These are phyloP conservation scores for Acleris emargana DNA, from an alignment of 2,888 invertebrate species.

Conservation along the genomic window DNA sequence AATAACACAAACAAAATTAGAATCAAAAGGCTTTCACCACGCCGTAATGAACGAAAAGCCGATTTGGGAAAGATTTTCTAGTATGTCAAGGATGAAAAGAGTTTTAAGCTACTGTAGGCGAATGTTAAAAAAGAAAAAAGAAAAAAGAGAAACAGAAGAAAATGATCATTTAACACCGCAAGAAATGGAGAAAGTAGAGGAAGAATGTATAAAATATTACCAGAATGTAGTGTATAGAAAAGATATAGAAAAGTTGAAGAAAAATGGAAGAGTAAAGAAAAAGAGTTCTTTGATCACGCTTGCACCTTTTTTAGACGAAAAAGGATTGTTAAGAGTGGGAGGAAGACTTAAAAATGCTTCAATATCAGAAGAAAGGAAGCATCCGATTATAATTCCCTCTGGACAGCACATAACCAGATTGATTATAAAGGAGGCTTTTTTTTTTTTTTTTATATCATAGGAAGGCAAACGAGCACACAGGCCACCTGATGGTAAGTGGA, in stretches of 20 bases:
- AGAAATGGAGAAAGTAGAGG: conserved; percentile 29
- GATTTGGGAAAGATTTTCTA: conserved; percentile 37
- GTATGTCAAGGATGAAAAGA: conserved; percentile 31
- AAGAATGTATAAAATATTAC: conserved; percentile 31
- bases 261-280: conserved; percentile 1
- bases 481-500: no score
- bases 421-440: conserved; percentile 8
- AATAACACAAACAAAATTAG: background rate
- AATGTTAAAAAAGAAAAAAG: conserved; percentile 22
- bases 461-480: no score
- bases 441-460: no score
- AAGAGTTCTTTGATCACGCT: conserved; percentile 9
- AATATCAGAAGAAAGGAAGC: background rate
- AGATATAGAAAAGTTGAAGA: conserved; percentile 14
- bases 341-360: background rate
- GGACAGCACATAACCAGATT: conserved; percentile 1
- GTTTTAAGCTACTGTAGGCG: conserved; percentile 36
- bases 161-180: background rate
- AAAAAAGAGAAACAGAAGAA: background rate
- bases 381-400: background rate
- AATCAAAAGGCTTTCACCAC: background rate
- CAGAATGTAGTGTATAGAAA: conserved; percentile 29
- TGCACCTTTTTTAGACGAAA: conserved; percentile 11
- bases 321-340: background rate
- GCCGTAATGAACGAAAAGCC: conserved; percentile 12